These are phyloP conservation scores for Zygaena filipendulae DNA, from an alignment of 2,888 invertebrate species.

Conservation along the genomic window DNA sequence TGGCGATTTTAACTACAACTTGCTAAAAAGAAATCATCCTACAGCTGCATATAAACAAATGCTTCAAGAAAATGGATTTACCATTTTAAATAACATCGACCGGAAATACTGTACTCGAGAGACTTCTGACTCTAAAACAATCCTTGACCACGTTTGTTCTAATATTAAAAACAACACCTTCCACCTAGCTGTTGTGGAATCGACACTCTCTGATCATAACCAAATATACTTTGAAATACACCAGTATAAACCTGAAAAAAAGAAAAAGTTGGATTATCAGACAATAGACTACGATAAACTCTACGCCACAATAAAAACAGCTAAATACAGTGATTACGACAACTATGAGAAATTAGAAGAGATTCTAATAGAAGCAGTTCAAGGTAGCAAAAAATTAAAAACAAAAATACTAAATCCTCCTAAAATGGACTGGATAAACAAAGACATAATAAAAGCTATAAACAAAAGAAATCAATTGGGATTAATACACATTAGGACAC, in stretches of 20 bases:
- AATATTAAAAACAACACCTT: slow-evolving; percentile 5
- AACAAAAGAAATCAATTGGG: slow-evolving; percentile 9
- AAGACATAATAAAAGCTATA: slow-evolving; percentile 8
- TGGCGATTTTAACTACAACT: slow-evolving; percentile 11
- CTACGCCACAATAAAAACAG: neutral
- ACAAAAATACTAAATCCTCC: slow-evolving; percentile 6
- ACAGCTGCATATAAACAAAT: slow-evolving; percentile 4
- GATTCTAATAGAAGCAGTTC: neutral
- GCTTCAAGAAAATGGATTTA: slow-evolving; percentile 4
- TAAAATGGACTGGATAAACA: slow-evolving; percentile 15
- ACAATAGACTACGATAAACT: slow-evolving; percentile 9
- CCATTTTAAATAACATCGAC: slow-evolving; percentile 11
- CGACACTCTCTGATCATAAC: slow-evolving; percentile 15
- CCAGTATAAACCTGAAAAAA: slow-evolving; percentile 3
- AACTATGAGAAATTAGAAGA: neutral
- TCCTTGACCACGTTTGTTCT: slow-evolving; percentile 11
- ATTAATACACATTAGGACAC: slow-evolving; percentile 4
- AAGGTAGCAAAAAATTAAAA: neutral
- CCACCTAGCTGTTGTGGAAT: slow-evolving; percentile 11
- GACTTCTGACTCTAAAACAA: slow-evolving; percentile 6
- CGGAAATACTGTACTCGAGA: slow-evolving; percentile 7
- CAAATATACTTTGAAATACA: slow-evolving; percentile 13
- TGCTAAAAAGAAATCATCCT: slow-evolving; percentile 8
- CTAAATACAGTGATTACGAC: neutral
- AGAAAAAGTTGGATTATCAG: slow-evolving; percentile 5